A percentile compares a stretch with the other conserved stretches of the same genome.
These are phyloP conservation scores for Neoitamus cyanurus DNA, from an alignment of 2,888 invertebrate species.

Conservation along the genomic window DNA sequence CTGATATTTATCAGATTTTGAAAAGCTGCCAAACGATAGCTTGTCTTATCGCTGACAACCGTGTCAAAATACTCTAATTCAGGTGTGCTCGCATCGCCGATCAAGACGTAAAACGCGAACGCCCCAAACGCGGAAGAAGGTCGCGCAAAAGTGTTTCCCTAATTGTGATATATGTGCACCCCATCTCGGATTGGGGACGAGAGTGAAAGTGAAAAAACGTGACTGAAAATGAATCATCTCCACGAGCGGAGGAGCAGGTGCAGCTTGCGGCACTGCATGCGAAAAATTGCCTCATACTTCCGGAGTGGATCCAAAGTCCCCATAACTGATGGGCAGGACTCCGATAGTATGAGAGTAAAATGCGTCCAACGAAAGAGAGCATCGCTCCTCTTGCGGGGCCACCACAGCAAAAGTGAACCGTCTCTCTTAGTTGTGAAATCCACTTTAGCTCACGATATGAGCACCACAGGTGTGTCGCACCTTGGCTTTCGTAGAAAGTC, in stretches of 20 bases:
- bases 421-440: slow-evolving; percentile 43
- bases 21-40: slow-evolving; percentile 36
- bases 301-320: slow-evolving; percentile 43
- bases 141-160: not conserved
- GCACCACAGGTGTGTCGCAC: not conserved
- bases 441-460: not conserved
- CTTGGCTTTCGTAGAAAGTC: not conserved
- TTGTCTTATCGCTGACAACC: slow-evolving; percentile 19
- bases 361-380: not conserved
- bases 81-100: not conserved
- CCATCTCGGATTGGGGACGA: slow-evolving; percentile 33
- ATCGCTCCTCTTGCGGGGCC: not conserved
- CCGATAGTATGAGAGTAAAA: not conserved
- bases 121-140: not conserved
- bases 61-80: not conserved
- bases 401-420: slow-evolving; percentile 48
- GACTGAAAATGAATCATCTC: slow-evolving; percentile 7
- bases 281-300: slow-evolving; percentile 44
- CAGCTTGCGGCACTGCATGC: slow-evolving; percentile 29
- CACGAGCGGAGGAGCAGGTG: slow-evolving; percentile 4
- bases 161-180: not conserved
- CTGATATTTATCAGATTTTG: slow-evolving; percentile 32
- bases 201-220: slow-evolving; percentile 30
- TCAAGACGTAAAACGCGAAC: not conserved
- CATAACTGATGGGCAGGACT: slow-evolving; percentile 22